phyloP scores from a whole-genome alignment of 1,140 invertebrate species.

The Trichonephila clavipes region DNA sequence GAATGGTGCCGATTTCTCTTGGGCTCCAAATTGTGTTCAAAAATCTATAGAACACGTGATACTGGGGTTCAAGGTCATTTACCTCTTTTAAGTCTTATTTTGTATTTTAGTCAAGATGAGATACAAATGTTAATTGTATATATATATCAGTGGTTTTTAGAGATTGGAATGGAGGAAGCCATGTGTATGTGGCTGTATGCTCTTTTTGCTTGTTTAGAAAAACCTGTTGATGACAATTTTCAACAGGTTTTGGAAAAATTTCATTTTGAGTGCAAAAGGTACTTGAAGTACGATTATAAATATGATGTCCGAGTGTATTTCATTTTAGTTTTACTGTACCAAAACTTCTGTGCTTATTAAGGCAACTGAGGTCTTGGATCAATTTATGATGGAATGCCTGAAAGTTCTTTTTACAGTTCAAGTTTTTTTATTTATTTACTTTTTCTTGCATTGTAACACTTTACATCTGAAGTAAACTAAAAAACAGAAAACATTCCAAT shows the following conservation, averaged over 20 bases:
- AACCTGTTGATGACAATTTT: neutral
- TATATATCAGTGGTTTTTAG: constrained; percentile 6
- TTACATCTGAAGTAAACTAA: too few species aligned
- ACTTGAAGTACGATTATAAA: too few species aligned
- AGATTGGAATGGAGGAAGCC: neutral
- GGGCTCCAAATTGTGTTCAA: neutral
- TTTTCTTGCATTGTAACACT: too few species aligned
- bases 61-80: neutral
- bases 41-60: neutral
- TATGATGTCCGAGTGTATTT: too few species aligned
- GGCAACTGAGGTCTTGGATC: too few species aligned
- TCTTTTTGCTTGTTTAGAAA: constrained; percentile 10
- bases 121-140: neutral
- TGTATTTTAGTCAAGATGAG: neutral
- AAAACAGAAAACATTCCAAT: too few species aligned
- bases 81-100: neutral
- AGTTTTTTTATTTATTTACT: too few species aligned
- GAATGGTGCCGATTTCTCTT: constrained; percentile 22
- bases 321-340: too few species aligned
- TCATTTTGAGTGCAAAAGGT: neutral
- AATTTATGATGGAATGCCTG: too few species aligned
- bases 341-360: too few species aligned
- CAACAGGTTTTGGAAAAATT: neutral
- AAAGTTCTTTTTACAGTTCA: too few species aligned
- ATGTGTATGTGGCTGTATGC: constrained; percentile 15